These are phyloP conservation scores for Leguminivora glycinivorella DNA, from an alignment of 1,140 invertebrate genomes.

Conservation along the genomic window DNA sequence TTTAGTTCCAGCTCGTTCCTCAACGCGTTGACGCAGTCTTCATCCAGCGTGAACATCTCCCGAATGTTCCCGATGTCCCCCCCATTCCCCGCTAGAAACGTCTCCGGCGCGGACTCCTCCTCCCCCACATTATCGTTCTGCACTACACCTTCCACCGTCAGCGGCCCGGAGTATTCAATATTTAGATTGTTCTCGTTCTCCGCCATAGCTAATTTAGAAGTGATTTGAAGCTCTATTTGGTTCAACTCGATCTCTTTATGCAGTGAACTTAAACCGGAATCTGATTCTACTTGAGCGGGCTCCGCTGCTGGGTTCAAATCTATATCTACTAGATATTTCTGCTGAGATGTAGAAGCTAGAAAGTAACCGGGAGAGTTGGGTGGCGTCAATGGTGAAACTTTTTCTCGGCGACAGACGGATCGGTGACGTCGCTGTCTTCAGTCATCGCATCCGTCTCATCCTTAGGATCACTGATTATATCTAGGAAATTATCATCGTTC, in stretches of 20 bases:
- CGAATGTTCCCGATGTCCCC: constrained; percentile 69
- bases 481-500: constrained; percentile 58
- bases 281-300: constrained; percentile 31
- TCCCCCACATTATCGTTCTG: constrained; percentile 47
- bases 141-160: constrained; percentile 53
- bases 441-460: constrained; percentile 40
- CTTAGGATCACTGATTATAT: constrained; percentile 54
- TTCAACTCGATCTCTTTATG: constrained; percentile 60
- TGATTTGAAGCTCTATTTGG: constrained; percentile 69
- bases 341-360: constrained; percentile 58
- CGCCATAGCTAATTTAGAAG: constrained; percentile 72
- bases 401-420: constrained; percentile 60
- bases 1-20: constrained; percentile 85
- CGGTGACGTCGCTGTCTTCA: constrained; percentile 53
- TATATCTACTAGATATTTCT: constrained; percentile 64
- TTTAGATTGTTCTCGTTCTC: constrained; percentile 78
- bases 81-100: constrained; percentile 62
- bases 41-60: constrained; percentile 82
- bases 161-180: constrained; percentile 71
- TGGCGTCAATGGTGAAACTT: constrained; percentile 62
- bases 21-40: constrained; percentile 85
- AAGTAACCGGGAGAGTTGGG: constrained; percentile 70
- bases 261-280: constrained; percentile 38
- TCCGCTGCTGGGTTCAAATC: constrained; percentile 45
- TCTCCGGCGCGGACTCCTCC: constrained; percentile 53